Evolutionary conservation across 2,113 vertebrate species (phyloP).

Genomic region (Toxotes jaculatrix): DNA sequence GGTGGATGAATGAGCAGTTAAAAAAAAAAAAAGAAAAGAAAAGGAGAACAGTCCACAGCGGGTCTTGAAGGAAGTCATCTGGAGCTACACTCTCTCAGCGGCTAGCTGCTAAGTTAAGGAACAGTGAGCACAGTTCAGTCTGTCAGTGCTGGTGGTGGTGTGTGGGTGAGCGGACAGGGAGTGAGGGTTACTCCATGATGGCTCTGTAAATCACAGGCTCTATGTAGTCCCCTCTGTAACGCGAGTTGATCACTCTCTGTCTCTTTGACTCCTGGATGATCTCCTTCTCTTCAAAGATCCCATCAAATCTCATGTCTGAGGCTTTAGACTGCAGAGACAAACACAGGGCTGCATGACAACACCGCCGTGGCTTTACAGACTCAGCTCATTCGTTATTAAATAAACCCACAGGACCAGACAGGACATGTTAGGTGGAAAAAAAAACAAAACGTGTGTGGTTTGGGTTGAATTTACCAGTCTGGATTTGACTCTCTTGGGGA

Average conservation of each 20-base stretch:
- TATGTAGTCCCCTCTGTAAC: slow-evolving; percentile 97
- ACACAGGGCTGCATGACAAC: not conserved
- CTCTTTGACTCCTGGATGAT: slow-evolving; percentile 95
- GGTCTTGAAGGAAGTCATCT: slow-evolving; percentile 38
- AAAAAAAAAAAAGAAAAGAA: slow-evolving; percentile 35
- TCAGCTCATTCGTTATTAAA: not conserved
- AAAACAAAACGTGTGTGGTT: not conserved
- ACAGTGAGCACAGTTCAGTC: slow-evolving; percentile 52
- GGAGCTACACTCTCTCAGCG: slow-evolving; percentile 59
- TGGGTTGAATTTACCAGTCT: slow-evolving; percentile 87
- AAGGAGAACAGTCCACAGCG: slow-evolving; percentile 26
- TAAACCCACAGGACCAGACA: not conserved
- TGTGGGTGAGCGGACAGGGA: slow-evolving; percentile 9
- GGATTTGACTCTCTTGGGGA: slow-evolving; percentile 97
- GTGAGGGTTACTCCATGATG: slow-evolving; percentile 93
- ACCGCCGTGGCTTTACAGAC: not conserved
- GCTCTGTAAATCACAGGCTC: slow-evolving; percentile 98
- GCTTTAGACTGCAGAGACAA: slow-evolving; percentile 90
- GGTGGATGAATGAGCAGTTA: not conserved
- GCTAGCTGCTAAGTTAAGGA: slow-evolving; percentile 60
- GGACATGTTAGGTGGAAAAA: not conserved
- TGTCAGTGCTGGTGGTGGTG: slow-evolving; percentile 78
- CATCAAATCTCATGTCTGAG: slow-evolving; percentile 98
- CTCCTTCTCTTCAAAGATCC: slow-evolving; percentile 97
- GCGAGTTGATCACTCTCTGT: slow-evolving; percentile 97